A percentile compares a stretch with the other conserved stretches of the same genome.
These are phyloP conservation scores for Arothron firmamentum DNA, from an alignment of 2,113 vertebrate genomes.

Conservation along the genomic window DNA sequence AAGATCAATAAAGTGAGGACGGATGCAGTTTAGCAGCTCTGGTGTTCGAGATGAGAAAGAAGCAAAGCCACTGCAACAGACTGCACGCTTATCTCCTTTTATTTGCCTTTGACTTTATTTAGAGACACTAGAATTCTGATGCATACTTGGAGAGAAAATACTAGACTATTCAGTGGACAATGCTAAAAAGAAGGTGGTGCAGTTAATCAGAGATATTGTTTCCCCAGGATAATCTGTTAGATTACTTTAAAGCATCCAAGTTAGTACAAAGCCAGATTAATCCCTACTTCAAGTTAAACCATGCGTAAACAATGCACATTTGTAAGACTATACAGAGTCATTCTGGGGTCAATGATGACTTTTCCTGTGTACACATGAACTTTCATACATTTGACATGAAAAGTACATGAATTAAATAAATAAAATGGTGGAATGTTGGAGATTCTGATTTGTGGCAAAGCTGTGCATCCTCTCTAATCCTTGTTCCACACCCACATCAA, in stretches of 20 bases:
- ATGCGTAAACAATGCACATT: constrained; percentile 10
- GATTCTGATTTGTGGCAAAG: not conserved
- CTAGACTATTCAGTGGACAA: constrained; percentile 37
- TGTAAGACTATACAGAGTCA: constrained; percentile 22
- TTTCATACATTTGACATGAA: no score
- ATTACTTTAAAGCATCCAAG: constrained; percentile 54
- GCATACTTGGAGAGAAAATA: constrained; percentile 30
- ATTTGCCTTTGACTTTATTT: constrained; percentile 8
- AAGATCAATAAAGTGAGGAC: constrained; percentile 3
- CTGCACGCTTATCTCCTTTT: constrained; percentile 20
- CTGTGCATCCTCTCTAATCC: constrained; percentile 5
- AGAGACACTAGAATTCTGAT: not conserved
- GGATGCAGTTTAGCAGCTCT: constrained; percentile 14
- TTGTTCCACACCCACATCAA: not conserved
- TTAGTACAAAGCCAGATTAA: constrained; percentile 57
- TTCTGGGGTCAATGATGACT: constrained; percentile 27
- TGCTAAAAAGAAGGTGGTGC: constrained; percentile 31
- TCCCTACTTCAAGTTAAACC: constrained; percentile 41
- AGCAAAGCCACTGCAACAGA: constrained; percentile 5
- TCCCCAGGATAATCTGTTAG: constrained; percentile 61
- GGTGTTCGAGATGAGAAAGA: constrained; percentile 7
- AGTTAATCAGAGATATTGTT: constrained; percentile 52
- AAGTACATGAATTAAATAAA: no score
- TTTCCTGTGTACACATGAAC: constrained; percentile 12
- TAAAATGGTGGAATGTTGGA: no score